phyloP scores from a whole-genome alignment of 2,797 vertebrate species.

The Gobio occitaniae region DNA sequence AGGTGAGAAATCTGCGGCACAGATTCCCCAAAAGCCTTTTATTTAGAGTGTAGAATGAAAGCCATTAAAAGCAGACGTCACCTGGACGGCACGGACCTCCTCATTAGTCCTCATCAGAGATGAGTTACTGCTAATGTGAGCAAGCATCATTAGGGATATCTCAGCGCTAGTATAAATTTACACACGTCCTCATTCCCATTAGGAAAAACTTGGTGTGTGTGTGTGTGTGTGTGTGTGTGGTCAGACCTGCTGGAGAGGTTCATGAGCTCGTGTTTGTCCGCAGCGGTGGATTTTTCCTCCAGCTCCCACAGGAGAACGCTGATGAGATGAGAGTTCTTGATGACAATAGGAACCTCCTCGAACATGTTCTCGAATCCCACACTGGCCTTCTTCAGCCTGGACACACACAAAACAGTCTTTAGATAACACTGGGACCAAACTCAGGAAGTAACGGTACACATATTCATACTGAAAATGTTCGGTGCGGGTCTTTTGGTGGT shows the following conservation, averaged over 20 bases:
- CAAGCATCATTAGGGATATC: constrained; percentile 12
- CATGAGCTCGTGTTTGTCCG: constrained; percentile 95
- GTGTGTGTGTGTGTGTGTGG: background rate
- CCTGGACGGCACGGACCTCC: constrained; percentile 19
- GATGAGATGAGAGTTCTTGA: constrained; percentile 98
- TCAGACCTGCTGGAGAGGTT: constrained; percentile 96
- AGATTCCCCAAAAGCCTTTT: constrained; percentile 1
- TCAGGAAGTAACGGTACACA: background rate
- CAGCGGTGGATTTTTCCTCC: constrained; percentile 92
- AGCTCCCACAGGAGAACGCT: constrained; percentile 95
- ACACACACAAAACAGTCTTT: background rate
- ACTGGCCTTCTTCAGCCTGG: constrained; percentile 95
- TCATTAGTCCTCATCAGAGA: constrained; percentile 24
- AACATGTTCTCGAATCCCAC: constrained; percentile 89
- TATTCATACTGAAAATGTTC: background rate
- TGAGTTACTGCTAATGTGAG: constrained; percentile 22
- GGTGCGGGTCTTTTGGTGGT: background rate
- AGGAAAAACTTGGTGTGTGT: background rate
- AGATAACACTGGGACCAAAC: background rate
- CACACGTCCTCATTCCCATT: background rate
- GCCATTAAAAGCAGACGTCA: constrained; percentile 3
- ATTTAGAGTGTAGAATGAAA: background rate
- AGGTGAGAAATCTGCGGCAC: background rate
- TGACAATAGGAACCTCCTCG: constrained; percentile 97
- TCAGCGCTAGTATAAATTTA: background rate